phyloP scores from a whole-genome alignment of 2,888 invertebrate species.

The Macrosoma leucophasiata region DNA sequence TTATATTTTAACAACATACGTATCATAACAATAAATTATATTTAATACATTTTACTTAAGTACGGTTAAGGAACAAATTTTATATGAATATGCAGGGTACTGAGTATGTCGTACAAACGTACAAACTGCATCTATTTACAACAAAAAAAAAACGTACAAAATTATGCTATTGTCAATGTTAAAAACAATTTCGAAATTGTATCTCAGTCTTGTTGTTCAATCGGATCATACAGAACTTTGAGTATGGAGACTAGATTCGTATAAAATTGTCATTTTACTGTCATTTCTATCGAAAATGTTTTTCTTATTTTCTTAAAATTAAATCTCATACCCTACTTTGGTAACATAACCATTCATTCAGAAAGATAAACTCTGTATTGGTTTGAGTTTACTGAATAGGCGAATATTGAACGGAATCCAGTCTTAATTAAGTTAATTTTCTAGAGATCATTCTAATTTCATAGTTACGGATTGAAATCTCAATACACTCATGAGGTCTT shows the following conservation, averaged over 20 bases:
- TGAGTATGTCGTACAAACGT: slow-evolving; percentile 16
- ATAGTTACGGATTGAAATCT: no score
- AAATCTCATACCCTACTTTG: slow-evolving; percentile 65
- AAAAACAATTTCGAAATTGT: slow-evolving; percentile 27
- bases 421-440: no score
- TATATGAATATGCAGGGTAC: slow-evolving; percentile 26
- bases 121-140: slow-evolving; percentile 30
- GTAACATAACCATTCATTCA: slow-evolving; percentile 46
- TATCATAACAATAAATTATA: slow-evolving; percentile 60
- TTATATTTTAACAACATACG: slow-evolving; percentile 60
- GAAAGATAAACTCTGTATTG: slow-evolving; percentile 27
- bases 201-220: slow-evolving; percentile 50
- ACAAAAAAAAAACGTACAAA: slow-evolving; percentile 29
- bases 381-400: no score
- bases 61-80: slow-evolving; percentile 58
- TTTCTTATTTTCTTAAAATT: no score
- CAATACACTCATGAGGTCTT: no score
- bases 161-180: slow-evolving; percentile 36
- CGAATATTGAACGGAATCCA: no score
- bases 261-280: slow-evolving; percentile 45
- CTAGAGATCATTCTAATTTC: no score
- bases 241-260: slow-evolving; percentile 58
- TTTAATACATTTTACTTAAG: slow-evolving; percentile 44
- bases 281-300: slow-evolving; percentile 31
- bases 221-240: slow-evolving; percentile 39